A percentile compares a stretch with the other conserved stretches of the same genome.
Conservation (phyloP, 2,797 vertebrate genomes). For the Potorous gilbertii region DNA sequence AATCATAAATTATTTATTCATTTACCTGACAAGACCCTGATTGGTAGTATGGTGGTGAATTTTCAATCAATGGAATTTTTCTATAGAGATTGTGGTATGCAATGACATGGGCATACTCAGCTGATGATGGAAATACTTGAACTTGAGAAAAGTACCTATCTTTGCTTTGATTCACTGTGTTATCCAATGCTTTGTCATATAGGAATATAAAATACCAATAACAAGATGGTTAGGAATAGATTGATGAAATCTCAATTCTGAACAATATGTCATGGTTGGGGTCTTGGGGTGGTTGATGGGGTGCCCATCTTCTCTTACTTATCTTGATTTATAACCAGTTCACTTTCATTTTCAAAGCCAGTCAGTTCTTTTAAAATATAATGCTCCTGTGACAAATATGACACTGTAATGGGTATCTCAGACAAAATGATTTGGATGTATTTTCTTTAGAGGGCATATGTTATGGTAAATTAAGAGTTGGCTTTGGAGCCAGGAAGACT, state of each 20-base stretch:
- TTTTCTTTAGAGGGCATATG: neutral
- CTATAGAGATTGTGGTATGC: neutral
- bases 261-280: conserved; percentile 40
- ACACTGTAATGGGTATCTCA: conserved; percentile 13
- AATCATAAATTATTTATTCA: too few relatives aligned
- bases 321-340: conserved; percentile 35
- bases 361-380: conserved; percentile 2
- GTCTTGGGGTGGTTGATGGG: conserved; percentile 42
- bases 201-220: conserved; percentile 7
- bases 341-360: conserved; percentile 28
- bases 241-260: conserved; percentile 20
- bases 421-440: neutral
- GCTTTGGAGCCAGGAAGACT: neutral
- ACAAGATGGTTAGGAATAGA: conserved; percentile 47
- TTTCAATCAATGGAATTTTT: neutral
- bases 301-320: conserved; percentile 34
- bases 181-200: conserved; percentile 38
- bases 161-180: conserved; percentile 48
- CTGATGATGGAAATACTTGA: conserved; percentile 6
- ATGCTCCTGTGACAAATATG: conserved; percentile 20
- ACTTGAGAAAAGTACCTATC: neutral
- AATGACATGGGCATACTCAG: neutral
- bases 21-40: neutral
- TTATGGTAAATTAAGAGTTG: conserved; percentile 2
- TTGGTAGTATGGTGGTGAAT: neutral